Conservation (phyloP, 2,797 vertebrate species). For the Tolypeutes matacus region DNA sequence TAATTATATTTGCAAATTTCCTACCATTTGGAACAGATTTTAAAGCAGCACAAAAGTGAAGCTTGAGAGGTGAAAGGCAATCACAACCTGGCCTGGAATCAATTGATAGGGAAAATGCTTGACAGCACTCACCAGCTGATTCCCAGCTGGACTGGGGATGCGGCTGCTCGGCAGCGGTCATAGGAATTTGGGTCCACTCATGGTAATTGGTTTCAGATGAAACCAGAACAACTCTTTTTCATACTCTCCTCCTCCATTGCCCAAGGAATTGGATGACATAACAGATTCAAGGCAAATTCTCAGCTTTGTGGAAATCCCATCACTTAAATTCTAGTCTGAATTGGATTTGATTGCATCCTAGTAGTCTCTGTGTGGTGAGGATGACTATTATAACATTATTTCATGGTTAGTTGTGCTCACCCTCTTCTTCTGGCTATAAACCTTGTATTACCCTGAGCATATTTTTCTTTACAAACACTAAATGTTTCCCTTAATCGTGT, state of each 20-base stretch:
- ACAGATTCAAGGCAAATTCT: slow-evolving; percentile 51
- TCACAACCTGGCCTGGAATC: slow-evolving; percentile 75
- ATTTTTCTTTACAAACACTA: slow-evolving; percentile 55
- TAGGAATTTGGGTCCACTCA: slow-evolving; percentile 57
- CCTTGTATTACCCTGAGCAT: slow-evolving; percentile 24
- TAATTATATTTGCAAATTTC: slow-evolving; percentile 66
- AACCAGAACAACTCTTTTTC: slow-evolving; percentile 49
- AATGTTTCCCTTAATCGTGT: slow-evolving; percentile 42
- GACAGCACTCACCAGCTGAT: slow-evolving; percentile 68
- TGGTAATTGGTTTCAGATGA: slow-evolving; percentile 79
- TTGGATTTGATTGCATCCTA: slow-evolving; percentile 14
- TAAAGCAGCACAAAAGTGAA: slow-evolving; percentile 58
- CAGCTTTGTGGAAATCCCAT: slow-evolving; percentile 63
- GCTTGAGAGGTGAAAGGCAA: slow-evolving; percentile 75
- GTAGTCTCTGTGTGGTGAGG: slow-evolving; percentile 29
- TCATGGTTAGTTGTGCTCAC: slow-evolving; percentile 23
- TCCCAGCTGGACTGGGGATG: slow-evolving; percentile 64
- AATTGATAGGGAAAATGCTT: slow-evolving; percentile 62
- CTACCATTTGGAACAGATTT: slow-evolving; percentile 79
- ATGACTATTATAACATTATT: slow-evolving; percentile 41
- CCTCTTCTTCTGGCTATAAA: background rate
- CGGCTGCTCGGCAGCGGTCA: slow-evolving; percentile 31
- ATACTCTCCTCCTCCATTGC: slow-evolving; percentile 47
- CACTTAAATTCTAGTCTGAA: slow-evolving; percentile 26
- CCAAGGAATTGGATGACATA: background rate